Conservation (phyloP, 1,140 invertebrate genomes). For the Zaprionus vittiger region DNA sequence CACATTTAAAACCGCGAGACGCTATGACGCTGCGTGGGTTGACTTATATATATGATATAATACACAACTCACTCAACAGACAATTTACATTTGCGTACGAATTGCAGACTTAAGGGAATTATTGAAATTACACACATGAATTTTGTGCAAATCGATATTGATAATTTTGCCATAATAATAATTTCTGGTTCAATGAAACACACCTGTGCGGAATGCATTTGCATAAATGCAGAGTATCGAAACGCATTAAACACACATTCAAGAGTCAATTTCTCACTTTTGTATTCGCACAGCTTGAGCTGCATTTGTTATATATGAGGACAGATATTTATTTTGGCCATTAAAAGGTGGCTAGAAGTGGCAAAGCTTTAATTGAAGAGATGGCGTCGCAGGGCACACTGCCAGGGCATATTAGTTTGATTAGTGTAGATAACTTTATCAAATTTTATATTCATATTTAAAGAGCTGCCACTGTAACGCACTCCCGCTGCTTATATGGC, state of each 20-base stretch:
- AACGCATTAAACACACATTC: slow-evolving; percentile 50
- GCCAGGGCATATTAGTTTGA: not conserved
- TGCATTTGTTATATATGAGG: slow-evolving; percentile 20
- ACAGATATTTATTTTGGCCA: slow-evolving; percentile 13
- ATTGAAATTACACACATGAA: slow-evolving; percentile 19
- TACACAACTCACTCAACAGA: slow-evolving; percentile 1
- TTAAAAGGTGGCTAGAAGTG: not conserved
- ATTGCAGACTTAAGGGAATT: slow-evolving; percentile 22
- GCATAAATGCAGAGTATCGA: slow-evolving; percentile 63
- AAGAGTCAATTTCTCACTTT: slow-evolving; percentile 56
- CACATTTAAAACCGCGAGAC: slow-evolving; percentile 6
- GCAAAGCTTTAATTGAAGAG: not conserved
- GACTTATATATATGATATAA: not conserved
- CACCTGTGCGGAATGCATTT: slow-evolving; percentile 63
- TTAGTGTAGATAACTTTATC: not conserved
- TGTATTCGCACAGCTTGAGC: slow-evolving; percentile 45
- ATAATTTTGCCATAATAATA: slow-evolving; percentile 26
- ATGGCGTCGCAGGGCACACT: not conserved
- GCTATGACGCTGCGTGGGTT: slow-evolving; percentile 21
- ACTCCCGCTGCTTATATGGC: not conserved
- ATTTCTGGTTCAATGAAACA: slow-evolving; percentile 61
- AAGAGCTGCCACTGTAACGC: not conserved
- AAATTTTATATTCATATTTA: not conserved
- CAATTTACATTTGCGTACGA: slow-evolving; percentile 32
- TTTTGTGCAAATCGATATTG: not conserved